A percentile compares a stretch with the other conserved stretches of the same genome.
phyloP scores from a whole-genome alignment of 2,113 vertebrate genomes.

The Tringa solitaria region DNA sequence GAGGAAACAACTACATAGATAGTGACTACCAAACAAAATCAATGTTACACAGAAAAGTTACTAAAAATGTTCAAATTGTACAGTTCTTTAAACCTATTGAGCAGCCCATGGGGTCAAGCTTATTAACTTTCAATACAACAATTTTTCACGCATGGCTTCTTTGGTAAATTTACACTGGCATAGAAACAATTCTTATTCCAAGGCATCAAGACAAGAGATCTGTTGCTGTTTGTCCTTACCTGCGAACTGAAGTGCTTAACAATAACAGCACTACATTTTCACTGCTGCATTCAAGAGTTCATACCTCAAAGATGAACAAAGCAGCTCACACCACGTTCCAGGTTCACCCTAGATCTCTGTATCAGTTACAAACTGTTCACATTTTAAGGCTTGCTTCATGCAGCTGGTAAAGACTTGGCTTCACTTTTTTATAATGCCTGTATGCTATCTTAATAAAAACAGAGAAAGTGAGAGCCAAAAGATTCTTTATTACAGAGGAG shows the following conservation, averaged over 20 bases:
- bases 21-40: not conserved
- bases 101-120: not conserved
- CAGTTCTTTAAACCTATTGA: not conserved
- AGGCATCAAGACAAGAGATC: not conserved
- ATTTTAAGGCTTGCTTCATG: not conserved
- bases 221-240: not conserved
- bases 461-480: not conserved
- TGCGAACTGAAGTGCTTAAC: not conserved
- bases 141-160: not conserved
- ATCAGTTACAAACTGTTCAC: not conserved
- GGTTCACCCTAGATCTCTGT: not conserved
- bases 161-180: not conserved
- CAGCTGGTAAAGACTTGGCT: not conserved
- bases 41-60: not conserved
- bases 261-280: not conserved
- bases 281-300: not conserved
- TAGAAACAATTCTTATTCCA: not conserved
- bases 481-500: not conserved
- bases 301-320: not conserved
- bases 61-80: not conserved
- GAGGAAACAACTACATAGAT: not conserved
- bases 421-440: not conserved
- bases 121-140: fast-evolving
- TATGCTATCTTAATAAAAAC: not conserved
- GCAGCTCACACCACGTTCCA: not conserved